Percentiles rank a stretch among this genome's conserved stretches.
These are phyloP conservation scores for Cyprinodon tularosa DNA, from an alignment of 2,113 vertebrate species.

Conservation along the genomic window DNA sequence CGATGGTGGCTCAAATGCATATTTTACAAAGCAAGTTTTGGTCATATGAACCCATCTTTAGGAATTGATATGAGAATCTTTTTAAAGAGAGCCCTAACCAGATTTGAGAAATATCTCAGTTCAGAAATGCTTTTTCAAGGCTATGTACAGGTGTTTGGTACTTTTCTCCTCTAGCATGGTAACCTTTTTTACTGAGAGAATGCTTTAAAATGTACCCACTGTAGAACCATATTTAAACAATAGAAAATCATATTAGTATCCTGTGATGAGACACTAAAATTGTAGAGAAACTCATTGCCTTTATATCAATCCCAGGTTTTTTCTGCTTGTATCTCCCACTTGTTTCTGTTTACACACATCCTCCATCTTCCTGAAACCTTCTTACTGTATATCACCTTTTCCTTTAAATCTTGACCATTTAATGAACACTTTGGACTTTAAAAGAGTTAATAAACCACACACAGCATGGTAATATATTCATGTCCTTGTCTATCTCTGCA, in stretches of 20 bases:
- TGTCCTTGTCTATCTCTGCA: slow-evolving; percentile 33
- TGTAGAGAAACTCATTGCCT: slow-evolving; percentile 2
- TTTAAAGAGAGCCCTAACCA: neutral
- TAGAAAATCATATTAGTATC: neutral
- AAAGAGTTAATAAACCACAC: slow-evolving; percentile 12
- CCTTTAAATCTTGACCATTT: neutral
- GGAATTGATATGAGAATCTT: too few relatives aligned
- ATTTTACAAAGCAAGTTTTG: too few relatives aligned
- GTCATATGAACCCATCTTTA: too few relatives aligned
- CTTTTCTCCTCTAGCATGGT: neutral
- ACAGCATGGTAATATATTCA: neutral
- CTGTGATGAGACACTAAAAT: neutral
- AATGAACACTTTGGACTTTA: neutral
- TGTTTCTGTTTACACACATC: neutral
- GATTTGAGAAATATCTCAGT: neutral
- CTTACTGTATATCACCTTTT: neutral
- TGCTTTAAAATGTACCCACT: neutral
- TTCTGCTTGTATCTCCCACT: neutral
- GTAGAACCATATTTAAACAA: neutral
- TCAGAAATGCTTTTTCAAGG: neutral
- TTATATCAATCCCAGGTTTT: slow-evolving; percentile 3
- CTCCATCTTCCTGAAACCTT: neutral
- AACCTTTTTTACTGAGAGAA: slow-evolving; percentile 6
- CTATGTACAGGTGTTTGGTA: neutral
- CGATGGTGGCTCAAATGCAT: too few relatives aligned